These are phyloP conservation scores for Entosphenus tridentatus DNA, from an alignment of 2,113 vertebrate genomes.

Conservation along the genomic window DNA sequence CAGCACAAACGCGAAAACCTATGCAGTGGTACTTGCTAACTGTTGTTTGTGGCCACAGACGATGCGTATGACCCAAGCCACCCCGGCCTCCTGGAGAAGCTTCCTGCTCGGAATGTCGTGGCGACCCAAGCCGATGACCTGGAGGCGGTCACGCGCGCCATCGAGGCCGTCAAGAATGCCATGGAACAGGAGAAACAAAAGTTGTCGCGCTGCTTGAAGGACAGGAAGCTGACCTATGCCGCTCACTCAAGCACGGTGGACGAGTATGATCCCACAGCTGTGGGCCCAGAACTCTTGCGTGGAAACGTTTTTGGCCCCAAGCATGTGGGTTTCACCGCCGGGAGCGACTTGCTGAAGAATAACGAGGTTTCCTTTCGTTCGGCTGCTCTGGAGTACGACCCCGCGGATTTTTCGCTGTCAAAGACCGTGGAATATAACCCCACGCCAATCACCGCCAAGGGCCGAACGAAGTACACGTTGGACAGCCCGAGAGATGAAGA, in stretches of 20 bases:
- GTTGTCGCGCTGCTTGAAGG: slow-evolving; percentile 25
- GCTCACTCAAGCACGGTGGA: too few species aligned
- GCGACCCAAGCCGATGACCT: slow-evolving; percentile 31
- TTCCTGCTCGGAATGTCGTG: slow-evolving; percentile 11
- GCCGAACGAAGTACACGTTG: slow-evolving; percentile 55
- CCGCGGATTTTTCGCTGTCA: slow-evolving; percentile 31
- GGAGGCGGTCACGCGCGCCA: slow-evolving; percentile 72
- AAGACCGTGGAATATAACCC: slow-evolving; percentile 43
- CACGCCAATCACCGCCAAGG: slow-evolving; percentile 25
- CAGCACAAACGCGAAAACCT: too few species aligned
- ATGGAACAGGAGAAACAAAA: slow-evolving; percentile 71
- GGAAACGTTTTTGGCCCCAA: too few species aligned
- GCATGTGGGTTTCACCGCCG: too few species aligned
- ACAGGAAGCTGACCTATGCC: too few species aligned
- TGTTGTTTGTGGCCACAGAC: slow-evolving; percentile 21
- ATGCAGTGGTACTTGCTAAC: too few species aligned
- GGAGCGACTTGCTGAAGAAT: too few species aligned
- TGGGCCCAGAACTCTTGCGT: too few species aligned
- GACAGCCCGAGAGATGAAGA: slow-evolving; percentile 20
- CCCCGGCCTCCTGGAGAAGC: slow-evolving; percentile 44
- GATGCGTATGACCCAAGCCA: slow-evolving; percentile 72
- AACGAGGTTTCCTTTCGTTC: not conserved
- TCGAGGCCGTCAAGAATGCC: slow-evolving; percentile 56
- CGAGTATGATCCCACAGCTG: too few species aligned
- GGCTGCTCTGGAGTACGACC: slow-evolving; percentile 29